Evolutionary conservation across 2,888 invertebrate genomes (phyloP), one percentile per base, ranked within the genome.

Genomic region (Celastrina argiolus): DNA sequence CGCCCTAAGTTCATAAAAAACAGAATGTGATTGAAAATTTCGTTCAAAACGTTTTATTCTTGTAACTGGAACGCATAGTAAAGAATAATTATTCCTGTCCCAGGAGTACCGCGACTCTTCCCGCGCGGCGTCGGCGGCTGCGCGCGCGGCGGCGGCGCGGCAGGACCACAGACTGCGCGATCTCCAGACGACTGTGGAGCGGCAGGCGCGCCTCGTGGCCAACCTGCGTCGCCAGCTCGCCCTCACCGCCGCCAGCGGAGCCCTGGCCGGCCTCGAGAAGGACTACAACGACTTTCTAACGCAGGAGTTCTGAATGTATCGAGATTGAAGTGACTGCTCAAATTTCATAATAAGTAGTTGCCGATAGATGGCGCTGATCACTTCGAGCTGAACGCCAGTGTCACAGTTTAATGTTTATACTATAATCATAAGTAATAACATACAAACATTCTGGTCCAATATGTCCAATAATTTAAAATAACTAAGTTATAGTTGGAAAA

Each of bases 91-190:
- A 34, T 34, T 14, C 74, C 1, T 16, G 8, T 45, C 45, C 45
- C 75, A 89, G 90, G 89, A 89, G 67, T 80, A 84, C 65, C 82
- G 84, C 0, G 83, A 84, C 0, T 81, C 84, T 0, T 74, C 84
- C 2, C 81, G 90, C 0, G 69, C 69, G 1, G 76, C 87, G 0
- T 81, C 87, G 0, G 69, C 81, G 0, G 77, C 82, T 0, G 84
- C 88, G 64, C 78, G 83, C 42, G 75, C 65, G 69, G 77, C 83
- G 69, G 86, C 87, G 74, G 78, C 76, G 2, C 78, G 76, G 8
- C 71, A 87, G 2, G 86, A 85, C 56, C 59, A 75, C 1, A 78
- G 81, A 67, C 72, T 78, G 5, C 81, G 81, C 67, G 65, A 71
- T 1, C 68, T 83, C 10, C 75, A 74, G 10, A 64, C 75, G 3